Evolutionary conservation across 2,888 invertebrate genomes (phyloP).

Genomic region (Orchesellides sinensis): DNA sequence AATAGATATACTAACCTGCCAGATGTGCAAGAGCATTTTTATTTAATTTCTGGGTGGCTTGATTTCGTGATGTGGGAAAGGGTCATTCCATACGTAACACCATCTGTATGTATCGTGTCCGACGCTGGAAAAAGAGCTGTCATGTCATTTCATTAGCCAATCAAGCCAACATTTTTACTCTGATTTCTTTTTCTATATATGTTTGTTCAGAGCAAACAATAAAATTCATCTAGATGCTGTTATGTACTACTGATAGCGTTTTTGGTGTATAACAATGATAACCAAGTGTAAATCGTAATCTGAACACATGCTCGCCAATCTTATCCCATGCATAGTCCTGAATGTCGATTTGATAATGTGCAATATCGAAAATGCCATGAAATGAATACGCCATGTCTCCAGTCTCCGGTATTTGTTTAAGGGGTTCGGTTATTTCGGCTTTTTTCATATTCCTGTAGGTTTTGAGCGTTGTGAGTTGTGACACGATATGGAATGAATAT

Average conservation of each 20-base stretch:
- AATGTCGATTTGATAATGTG: too few relatives aligned
- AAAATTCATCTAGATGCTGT: background rate
- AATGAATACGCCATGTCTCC: background rate
- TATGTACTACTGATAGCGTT: too few relatives aligned
- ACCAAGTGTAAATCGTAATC: too few relatives aligned
- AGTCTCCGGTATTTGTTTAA: conserved; percentile 35
- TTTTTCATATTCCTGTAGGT: background rate
- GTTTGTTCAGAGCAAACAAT: background rate
- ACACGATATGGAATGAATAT: conserved; percentile 8
- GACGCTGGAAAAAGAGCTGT: too few relatives aligned
- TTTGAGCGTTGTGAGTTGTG: background rate
- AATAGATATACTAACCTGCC: conserved; percentile 8
- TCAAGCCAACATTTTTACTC: background rate
- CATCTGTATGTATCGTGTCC: background rate
- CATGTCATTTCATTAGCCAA: conserved; percentile 45
- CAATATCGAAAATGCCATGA: conserved; percentile 31
- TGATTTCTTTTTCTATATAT: background rate
- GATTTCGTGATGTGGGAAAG: too few relatives aligned
- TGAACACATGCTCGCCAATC: too few relatives aligned
- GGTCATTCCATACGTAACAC: too few relatives aligned
- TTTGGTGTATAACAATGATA: too few relatives aligned
- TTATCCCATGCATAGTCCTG: too few relatives aligned
- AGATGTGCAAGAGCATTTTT: conserved; percentile 35
- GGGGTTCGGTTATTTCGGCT: conserved; percentile 37
- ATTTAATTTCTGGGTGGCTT: background rate